Base-by-base conservation (phyloP, 2,797 vertebrate genomes). In the Loriculus beryllinus region DNA sequence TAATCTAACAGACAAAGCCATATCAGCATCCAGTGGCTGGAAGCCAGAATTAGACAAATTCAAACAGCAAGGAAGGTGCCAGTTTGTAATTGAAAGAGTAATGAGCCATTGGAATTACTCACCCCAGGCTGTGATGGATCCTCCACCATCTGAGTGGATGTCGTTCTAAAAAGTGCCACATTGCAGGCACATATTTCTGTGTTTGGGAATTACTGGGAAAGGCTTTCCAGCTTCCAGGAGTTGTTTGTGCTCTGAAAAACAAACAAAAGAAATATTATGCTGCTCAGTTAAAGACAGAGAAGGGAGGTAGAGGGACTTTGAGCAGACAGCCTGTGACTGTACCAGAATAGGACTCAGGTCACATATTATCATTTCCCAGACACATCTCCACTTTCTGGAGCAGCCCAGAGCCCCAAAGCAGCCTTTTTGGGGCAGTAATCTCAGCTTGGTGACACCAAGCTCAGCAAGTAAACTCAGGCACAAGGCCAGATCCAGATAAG, bases 51-150 rank as follows among this genome's bases (percentile, higher is more conserved):
- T 63, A 96, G 84, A 92, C 82, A 86, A 89, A 93, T 95, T 89
- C 82, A 69, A 91, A 75, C 65, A 72, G 72, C 82, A 89, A 80
- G 49, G 62, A 95, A 57, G 78, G 65, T 87, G 88, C 88, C 94
- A 93, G 78, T 93, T 88, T 95, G 89, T 90, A 93, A 96, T 80
- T 88, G 94, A 83, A 95, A 92, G 94, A 95, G 84, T 89, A 95
- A 96, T 94, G 92, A 96, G 79, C 90, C 94, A 75, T 78, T 93
- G 86, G 94, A 96, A 95, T 94, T 94, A 94, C 76, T 89, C 92
- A 94, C 79, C 57, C 65, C 2, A 0, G 88, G 91, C 89, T 81
- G 79, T 72, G 79, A 94, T 92, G 86, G 88, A 89, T 95, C 65
- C 89, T 82, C 86, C 62, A 72, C 86, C 88, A 87, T 91, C 78